Conservation (phyloP, 1,140 invertebrate genomes). For the Pararge aegeria region DNA sequence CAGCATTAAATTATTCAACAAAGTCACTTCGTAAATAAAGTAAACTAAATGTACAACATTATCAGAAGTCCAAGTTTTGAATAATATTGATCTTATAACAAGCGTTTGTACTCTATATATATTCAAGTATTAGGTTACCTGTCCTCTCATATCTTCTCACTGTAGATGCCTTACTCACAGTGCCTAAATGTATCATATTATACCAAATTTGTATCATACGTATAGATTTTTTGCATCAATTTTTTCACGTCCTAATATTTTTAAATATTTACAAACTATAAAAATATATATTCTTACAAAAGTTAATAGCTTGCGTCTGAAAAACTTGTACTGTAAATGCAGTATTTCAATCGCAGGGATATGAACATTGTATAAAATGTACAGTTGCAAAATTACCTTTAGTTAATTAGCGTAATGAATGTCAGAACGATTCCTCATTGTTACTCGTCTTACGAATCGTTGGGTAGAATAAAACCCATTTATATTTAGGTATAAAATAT, state of each 20-base stretch:
- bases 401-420: conserved; percentile 11
- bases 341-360: conserved; percentile 23
- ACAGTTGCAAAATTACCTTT: conserved; percentile 16
- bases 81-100: neutral
- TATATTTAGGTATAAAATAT: neutral
- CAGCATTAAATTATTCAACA: too few species aligned
- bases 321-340: conserved; percentile 6
- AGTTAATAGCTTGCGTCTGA: conserved; percentile 4
- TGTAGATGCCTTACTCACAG: conserved; percentile 81
- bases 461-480: conserved; percentile 14
- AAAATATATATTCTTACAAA: conserved; percentile 21
- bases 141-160: conserved; percentile 68
- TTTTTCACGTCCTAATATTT: conserved; percentile 62
- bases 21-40: too few species aligned
- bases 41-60: too few species aligned
- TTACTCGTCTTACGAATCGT: conserved; percentile 3
- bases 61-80: neutral
- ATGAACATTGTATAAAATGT: conserved; percentile 19
- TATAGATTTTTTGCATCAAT: conserved; percentile 63
- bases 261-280: conserved; percentile 41
- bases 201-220: conserved; percentile 72
- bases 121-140: conserved; percentile 22
- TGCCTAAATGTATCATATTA: conserved; percentile 79
- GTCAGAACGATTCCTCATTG: neutral
- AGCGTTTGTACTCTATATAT: neutral